Percentiles rank a stretch among this genome's conserved stretches.
These are phyloP conservation scores for Odobenus rosmarus DNA, from an alignment of 2,113 vertebrate species.

Conservation along the genomic window DNA sequence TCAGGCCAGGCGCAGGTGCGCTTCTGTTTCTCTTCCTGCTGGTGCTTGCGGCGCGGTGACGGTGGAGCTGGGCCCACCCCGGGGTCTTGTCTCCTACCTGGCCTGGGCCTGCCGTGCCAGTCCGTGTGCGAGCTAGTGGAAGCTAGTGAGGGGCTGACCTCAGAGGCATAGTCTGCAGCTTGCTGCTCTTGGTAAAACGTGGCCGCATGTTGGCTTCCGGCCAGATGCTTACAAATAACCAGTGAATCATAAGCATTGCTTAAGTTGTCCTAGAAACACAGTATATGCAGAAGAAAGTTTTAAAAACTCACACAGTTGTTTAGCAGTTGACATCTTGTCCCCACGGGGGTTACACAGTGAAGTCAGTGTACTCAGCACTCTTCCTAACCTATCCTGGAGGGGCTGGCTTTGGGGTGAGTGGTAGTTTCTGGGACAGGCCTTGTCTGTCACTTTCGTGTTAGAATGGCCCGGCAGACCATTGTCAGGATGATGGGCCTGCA, in stretches of 20 bases:
- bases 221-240: neutral
- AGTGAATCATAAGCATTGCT: neutral
- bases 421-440: neutral
- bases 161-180: neutral
- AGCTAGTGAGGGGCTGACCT: neutral
- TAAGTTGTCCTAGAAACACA: neutral
- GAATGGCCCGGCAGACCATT: neutral
- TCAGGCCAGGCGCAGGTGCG: fast-evolving
- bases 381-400: too few relatives aligned
- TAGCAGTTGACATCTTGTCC: neutral
- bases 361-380: fast-evolving
- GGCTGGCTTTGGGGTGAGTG: neutral
- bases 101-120: fast-evolving
- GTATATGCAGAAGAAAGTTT: neutral
- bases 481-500: neutral
- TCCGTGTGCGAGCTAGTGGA: fast-evolving
- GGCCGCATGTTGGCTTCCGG: neutral
- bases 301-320: neutral
- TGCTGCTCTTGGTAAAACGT: neutral
- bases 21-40: neutral
- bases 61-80: fast-evolving
- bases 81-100: neutral
- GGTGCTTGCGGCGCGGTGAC: fast-evolving
- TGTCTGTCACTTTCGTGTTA: neutral
- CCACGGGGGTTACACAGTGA: neutral